phyloP scores from a whole-genome alignment of 1,140 invertebrate species.

The Acromyrmex echinatior region DNA sequence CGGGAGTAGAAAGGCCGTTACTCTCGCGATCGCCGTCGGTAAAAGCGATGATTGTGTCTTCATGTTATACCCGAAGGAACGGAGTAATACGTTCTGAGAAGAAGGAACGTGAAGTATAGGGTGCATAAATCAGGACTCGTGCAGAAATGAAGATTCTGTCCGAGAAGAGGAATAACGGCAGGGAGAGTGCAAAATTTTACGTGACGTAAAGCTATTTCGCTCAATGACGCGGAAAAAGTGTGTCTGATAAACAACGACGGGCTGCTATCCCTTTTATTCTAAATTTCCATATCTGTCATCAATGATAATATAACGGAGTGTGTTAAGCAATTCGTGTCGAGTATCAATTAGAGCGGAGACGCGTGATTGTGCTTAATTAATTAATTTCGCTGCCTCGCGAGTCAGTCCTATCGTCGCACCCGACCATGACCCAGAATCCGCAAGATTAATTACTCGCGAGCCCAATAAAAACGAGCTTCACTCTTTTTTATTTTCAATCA shows the following conservation, averaged over 20 bases:
- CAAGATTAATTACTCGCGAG: constrained; percentile 21
- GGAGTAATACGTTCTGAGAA: constrained; percentile 56
- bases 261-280: neutral
- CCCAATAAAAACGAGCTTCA: neutral
- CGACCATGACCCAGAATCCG: constrained; percentile 25
- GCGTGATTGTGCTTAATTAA: constrained; percentile 54
- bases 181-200: constrained; percentile 38
- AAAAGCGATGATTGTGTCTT: constrained; percentile 61
- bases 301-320: neutral
- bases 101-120: constrained; percentile 19
- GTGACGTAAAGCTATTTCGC: constrained; percentile 30
- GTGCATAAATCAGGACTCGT: constrained; percentile 54
- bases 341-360: constrained; percentile 13
- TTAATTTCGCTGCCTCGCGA: constrained; percentile 31
- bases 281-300: constrained; percentile 25
- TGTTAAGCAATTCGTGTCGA: constrained; percentile 3
- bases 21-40: constrained; percentile 42
- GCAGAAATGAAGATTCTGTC: constrained; percentile 64
- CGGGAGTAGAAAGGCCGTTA: constrained; percentile 1
- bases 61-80: constrained; percentile 55
- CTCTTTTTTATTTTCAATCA: constrained; percentile 16
- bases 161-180: constrained; percentile 35
- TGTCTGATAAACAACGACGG: constrained; percentile 40
- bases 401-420: neutral
- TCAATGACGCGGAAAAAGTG: constrained; percentile 23